Conservation (phyloP, 1,140 invertebrate species). For the Wiebesia pumilae region DNA sequence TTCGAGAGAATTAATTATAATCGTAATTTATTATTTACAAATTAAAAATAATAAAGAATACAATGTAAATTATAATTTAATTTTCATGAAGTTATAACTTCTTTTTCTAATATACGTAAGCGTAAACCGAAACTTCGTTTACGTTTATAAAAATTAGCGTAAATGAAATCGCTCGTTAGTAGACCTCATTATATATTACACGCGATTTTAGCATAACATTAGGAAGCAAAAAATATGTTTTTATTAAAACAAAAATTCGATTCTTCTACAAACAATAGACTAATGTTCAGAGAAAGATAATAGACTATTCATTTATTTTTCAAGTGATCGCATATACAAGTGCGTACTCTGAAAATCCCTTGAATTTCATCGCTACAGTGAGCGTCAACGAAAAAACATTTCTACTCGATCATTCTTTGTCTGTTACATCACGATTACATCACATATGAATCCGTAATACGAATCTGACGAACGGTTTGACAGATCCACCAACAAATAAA, state of each 20-base stretch:
- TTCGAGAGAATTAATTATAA: neutral
- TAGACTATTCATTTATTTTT: slow-evolving; percentile 14
- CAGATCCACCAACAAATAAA: neutral
- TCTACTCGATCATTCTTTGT: slow-evolving; percentile 13
- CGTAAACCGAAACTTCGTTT: too few species aligned
- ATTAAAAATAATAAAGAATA: too few species aligned
- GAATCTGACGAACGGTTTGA: neutral
- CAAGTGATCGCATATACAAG: slow-evolving; percentile 7
- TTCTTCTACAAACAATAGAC: slow-evolving; percentile 26
- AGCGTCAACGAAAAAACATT: neutral
- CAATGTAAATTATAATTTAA: neutral
- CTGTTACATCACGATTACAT: neutral
- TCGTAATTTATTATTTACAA: neutral
- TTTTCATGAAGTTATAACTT: too few species aligned
- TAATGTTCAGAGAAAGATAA: slow-evolving; percentile 4
- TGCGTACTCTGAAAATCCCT: slow-evolving; percentile 1
- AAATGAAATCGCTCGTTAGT: neutral
- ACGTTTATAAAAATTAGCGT: neutral
- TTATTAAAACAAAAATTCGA: slow-evolving; percentile 24
- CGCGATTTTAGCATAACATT: neutral
- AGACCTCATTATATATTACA: neutral
- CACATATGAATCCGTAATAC: neutral
- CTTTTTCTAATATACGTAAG: too few species aligned
- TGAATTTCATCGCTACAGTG: slow-evolving; percentile 10
- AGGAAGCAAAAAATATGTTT: slow-evolving; percentile 6